A percentile compares a stretch with the other conserved stretches of the same genome.
Evolutionary conservation across 2,797 vertebrate species (phyloP).

Genomic region (Sitta carolinensis): DNA sequence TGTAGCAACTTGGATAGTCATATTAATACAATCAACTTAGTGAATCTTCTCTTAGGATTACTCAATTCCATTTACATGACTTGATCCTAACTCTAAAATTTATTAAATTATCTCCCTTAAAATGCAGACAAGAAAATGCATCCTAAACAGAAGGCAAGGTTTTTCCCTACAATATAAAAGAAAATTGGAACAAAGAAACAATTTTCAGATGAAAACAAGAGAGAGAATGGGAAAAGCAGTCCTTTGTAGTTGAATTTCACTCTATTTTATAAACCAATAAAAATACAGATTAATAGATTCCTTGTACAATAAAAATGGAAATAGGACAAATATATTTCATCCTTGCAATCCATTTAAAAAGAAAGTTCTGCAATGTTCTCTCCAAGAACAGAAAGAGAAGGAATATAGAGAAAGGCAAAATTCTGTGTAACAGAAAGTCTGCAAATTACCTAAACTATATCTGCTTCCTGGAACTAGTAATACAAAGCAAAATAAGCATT

Average conservation of each 20-base stretch:
- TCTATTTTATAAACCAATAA: constrained; percentile 37
- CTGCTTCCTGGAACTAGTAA: not conserved
- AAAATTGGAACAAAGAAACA: not conserved
- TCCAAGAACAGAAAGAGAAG: not conserved
- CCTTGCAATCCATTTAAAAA: not conserved
- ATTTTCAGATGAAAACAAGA: not conserved
- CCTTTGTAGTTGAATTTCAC: not conserved
- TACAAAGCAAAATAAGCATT: not conserved
- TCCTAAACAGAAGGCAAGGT: not conserved
- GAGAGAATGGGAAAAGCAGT: not conserved
- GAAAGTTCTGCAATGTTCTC: not conserved
- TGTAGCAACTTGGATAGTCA: not conserved
- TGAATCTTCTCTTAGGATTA: not conserved
- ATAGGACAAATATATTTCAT: not conserved
- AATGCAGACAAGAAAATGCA: not conserved
- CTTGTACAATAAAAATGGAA: constrained; percentile 38
- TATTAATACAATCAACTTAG: not conserved
- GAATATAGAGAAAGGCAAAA: not conserved
- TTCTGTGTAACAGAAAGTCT: not conserved
- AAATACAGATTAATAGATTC: constrained; percentile 7
- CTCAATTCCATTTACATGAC: not conserved
- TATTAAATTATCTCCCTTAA: not conserved
- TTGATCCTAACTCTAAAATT: not conserved
- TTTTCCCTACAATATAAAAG: not conserved
- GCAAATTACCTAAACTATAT: not conserved